Evolutionary conservation across 1,140 invertebrate species (phyloP).

Genomic region (Drosophila trapezifrons): DNA sequence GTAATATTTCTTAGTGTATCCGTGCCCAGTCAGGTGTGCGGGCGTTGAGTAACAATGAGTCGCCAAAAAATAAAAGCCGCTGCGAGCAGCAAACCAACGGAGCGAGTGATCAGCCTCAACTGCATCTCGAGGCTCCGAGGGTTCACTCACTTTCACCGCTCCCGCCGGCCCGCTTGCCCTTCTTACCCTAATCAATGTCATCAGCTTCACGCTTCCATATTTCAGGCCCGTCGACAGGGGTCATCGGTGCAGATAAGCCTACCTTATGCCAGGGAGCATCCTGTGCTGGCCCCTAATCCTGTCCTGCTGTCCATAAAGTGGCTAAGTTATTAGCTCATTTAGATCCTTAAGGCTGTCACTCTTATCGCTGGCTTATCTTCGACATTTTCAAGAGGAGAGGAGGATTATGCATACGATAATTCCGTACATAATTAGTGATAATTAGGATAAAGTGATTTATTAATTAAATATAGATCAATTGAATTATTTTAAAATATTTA

Average conservation of each 20-base stretch:
- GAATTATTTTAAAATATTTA: no score
- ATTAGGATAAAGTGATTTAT: not conserved
- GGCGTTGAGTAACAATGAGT: conserved; percentile 18
- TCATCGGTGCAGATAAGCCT: conserved; percentile 43
- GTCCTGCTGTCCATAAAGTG: conserved; percentile 48
- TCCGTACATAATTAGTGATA: not conserved
- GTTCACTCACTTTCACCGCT: conserved; percentile 43
- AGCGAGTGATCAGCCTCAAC: conserved; percentile 1
- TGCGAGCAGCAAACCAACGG: not conserved
- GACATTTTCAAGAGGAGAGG: not conserved
- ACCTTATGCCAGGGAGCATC: conserved; percentile 40
- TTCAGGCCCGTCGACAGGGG: conserved; percentile 20
- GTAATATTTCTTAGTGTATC: conserved; percentile 7
- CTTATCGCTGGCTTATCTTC: conserved; percentile 7
- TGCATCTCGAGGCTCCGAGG: conserved; percentile 3
- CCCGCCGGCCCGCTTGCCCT: conserved; percentile 6
- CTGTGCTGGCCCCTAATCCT: conserved; percentile 48
- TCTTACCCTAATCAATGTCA: conserved; percentile 76
- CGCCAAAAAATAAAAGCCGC: no score
- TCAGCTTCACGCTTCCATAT: conserved; percentile 70
- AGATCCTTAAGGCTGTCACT: conserved; percentile 24
- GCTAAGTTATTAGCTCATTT: conserved; percentile 53
- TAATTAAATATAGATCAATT: no score
- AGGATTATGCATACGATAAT: not conserved
- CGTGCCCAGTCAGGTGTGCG: conserved; percentile 48